Base-by-base conservation (phyloP, 2,113 vertebrate genomes). In the Nettapus auritus region DNA sequence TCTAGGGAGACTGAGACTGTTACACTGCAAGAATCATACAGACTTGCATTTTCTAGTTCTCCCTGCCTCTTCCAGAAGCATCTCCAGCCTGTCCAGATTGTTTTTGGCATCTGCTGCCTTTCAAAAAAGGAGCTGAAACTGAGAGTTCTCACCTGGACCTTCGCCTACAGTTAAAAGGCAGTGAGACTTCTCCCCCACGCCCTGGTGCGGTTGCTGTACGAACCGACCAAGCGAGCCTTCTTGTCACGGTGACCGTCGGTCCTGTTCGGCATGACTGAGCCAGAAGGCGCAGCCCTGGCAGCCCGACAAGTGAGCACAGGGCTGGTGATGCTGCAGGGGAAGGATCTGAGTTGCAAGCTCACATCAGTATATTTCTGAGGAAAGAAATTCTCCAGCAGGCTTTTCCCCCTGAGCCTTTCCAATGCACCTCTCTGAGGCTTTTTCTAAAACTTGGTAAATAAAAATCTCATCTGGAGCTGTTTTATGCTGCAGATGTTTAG, bases 401-500 rank as follows among this genome's bases (percentile, higher is more conserved):
- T 64, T 50, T 36, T 52, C 28, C 46, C 25, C 48, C 34, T 40
- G 25, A 88, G 53, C 42, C 22, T 83, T 82, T 82, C 48, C 28
- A 63, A 6, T 11, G 23, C 22, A 29, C 5, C 4, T 63, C 42
- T 70, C 46, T 29, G 46, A 74, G 52, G 85, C 29, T 33, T 83
- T 60, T 81, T 64, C 76, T 70, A 59, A 83, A 80, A 74, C 55
- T 67, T 46, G 23, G 31, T 75, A 28, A 63, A 63, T 8, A 11
- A 18, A 94, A 67, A 25, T 88, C 46, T 55, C 80, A 81, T 83
- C 79, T 93, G 80, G 79, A 94, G 22, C 19, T 88, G n/a, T 17
- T 93, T 86, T 80, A 33, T 69, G 26, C 63, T 80, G 55, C 88
- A 91, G 90, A 89, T 89, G 38, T 80, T 91, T 68, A 76, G 33